Conservation (phyloP, 2,888 invertebrate genomes). For the Stenoptilia bipunctidactyla region DNA sequence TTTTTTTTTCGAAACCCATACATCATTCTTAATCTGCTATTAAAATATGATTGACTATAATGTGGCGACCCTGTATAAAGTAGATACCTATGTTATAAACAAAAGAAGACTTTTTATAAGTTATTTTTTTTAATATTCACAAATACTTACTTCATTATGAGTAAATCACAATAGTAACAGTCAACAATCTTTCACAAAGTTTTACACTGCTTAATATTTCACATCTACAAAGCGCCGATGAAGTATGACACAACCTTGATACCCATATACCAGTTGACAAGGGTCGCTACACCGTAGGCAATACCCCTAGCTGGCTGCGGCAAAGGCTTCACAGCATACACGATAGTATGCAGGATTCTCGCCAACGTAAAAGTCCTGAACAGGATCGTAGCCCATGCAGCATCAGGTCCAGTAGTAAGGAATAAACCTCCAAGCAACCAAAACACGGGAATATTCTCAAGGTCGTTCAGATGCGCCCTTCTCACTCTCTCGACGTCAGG, state of each 20-base stretch:
- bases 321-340: slow-evolving; percentile 72
- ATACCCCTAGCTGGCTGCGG: slow-evolving; percentile 65
- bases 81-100: too few species aligned
- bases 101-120: too few species aligned
- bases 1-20: too few species aligned
- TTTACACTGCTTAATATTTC: too few species aligned
- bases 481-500: slow-evolving; percentile 41
- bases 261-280: slow-evolving; percentile 44
- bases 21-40: too few species aligned
- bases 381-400: slow-evolving; percentile 36
- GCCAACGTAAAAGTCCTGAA: slow-evolving; percentile 66
- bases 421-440: slow-evolving; percentile 73
- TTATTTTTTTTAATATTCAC: too few species aligned
- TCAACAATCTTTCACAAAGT: too few species aligned
- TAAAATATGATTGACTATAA: too few species aligned
- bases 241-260: slow-evolving; percentile 32
- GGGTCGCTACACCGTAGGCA: slow-evolving; percentile 30
- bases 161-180: too few species aligned
- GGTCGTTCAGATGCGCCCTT: slow-evolving; percentile 77
- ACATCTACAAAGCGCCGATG: slow-evolving; percentile 20
- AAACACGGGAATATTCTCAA: slow-evolving; percentile 79
- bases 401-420: slow-evolving; percentile 68
- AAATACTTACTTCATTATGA: too few species aligned
- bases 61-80: too few species aligned
- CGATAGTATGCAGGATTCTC: slow-evolving; percentile 73